These are phyloP conservation scores for Plumapathes pennacea DNA, from an alignment of 92 coral and sea anemone genomes.

Conservation along the genomic window DNA sequence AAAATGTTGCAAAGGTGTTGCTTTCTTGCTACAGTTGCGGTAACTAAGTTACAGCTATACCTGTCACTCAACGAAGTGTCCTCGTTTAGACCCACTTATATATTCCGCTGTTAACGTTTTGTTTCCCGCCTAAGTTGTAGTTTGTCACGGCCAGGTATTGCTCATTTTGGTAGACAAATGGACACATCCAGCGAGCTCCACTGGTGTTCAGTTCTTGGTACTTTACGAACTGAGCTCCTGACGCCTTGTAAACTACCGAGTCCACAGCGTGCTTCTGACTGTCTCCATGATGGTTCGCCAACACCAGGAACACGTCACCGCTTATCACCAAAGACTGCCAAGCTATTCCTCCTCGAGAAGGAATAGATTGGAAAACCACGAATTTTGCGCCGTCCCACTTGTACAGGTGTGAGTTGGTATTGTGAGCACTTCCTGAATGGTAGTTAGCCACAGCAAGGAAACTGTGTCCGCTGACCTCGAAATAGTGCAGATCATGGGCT, in stretches of 20 bases:
- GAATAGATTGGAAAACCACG: conserved; percentile 24
- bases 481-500: conserved; percentile 3
- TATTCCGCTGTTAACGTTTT: too few relatives aligned
- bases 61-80: too few relatives aligned
- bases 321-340: conserved; percentile 34
- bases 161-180: conserved; percentile 49
- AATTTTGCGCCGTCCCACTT: conserved; percentile 33
- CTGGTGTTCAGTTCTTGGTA: conserved; percentile 35
- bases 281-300: conserved; percentile 7
- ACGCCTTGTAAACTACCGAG: conserved; percentile 42
- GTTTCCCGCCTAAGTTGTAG: too few relatives aligned
- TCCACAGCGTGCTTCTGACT: not conserved
- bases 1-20: too few relatives aligned
- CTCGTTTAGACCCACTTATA: too few relatives aligned
- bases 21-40: too few relatives aligned
- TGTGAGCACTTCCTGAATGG: conserved; percentile 1
- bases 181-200: conserved; percentile 28
- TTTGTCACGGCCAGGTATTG: too few relatives aligned
- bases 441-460: conserved; percentile 32
- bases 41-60: too few relatives aligned
- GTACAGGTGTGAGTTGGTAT: conserved; percentile 14
- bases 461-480: conserved; percentile 28
- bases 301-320: conserved; percentile 21
- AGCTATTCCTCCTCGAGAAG: conserved; percentile 34
- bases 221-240: conserved; percentile 38